These are phyloP conservation scores for Lordiphosa stackelbergi DNA, from an alignment of 1,140 invertebrate genomes.

Conservation along the genomic window DNA sequence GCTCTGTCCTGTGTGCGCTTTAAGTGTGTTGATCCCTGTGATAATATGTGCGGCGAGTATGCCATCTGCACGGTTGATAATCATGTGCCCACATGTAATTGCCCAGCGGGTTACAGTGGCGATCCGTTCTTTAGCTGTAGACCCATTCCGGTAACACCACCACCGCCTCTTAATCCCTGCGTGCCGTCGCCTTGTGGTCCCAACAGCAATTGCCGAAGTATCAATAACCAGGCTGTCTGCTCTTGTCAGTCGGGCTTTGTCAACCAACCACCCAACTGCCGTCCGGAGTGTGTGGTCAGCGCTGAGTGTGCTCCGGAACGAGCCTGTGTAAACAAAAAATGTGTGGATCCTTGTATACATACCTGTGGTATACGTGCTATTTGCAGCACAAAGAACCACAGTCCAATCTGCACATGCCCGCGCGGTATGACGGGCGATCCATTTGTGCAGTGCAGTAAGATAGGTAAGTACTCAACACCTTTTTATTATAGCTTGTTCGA, in stretches of 20 bases:
- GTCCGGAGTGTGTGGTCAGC: conserved; percentile 83
- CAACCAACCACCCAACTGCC: conserved; percentile 87
- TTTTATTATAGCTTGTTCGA: background rate
- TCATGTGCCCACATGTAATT: conserved; percentile 87
- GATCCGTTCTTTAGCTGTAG: conserved; percentile 89
- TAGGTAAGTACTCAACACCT: conserved; percentile 77
- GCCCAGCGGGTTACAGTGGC: conserved; percentile 85
- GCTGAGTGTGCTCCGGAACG: conserved; percentile 83
- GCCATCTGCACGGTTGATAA: conserved; percentile 86
- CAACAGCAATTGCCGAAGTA: conserved; percentile 85
- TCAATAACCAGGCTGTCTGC: conserved; percentile 82
- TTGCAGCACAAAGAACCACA: conserved; percentile 82
- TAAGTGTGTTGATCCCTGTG: conserved; percentile 88
- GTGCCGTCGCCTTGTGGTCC: conserved; percentile 83
- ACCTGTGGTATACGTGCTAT: conserved; percentile 82
- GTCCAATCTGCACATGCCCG: conserved; percentile 81
- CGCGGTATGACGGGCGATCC: conserved; percentile 83
- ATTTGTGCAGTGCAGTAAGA: conserved; percentile 78
- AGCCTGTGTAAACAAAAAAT: conserved; percentile 85
- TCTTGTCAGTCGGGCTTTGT: conserved; percentile 84
- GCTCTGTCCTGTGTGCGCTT: conserved; percentile 84
- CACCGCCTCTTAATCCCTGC: conserved; percentile 78
- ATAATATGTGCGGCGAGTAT: conserved; percentile 84
- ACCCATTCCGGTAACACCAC: conserved; percentile 79
- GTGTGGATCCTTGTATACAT: conserved; percentile 85